Base-by-base conservation (phyloP, 2,113 vertebrate genomes). In the Onychostoma macrolepis region DNA sequence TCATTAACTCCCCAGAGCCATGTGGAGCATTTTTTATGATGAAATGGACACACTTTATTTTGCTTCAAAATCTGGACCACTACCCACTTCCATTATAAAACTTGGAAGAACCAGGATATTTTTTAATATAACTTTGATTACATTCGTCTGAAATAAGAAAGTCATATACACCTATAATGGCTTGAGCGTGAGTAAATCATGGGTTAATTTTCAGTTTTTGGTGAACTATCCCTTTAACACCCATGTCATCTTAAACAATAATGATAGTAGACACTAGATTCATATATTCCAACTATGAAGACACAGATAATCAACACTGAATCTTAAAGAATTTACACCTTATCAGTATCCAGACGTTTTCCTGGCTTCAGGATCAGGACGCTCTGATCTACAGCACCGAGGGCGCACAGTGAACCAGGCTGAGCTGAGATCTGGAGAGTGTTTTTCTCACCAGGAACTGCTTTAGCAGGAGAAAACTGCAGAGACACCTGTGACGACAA, bases 371-470 rank as follows among this genome's bases (percentile, higher is more conserved):
- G 48, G 72, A 98, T 93, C 36, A 96, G 93, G 36, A 97, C 90
- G 0, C 97, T 97, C 82, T 95, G 88, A 88, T 98, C 97, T 1
- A 98, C 91, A 0, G 93, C 96, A 0, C 94, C 94, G 65, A 98
- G 74, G 0, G 94, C 97, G 24, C 97, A 98, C 3, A 97, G 90
- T 15, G 97, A 98, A 24, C 93, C 85, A 12, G 96, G 93, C 4
- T 93, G 89, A 15, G 97, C 94, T 0, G 67, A 89, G 50, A 98
- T 17, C 10, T 38, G 90, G 80, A 98, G 89, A 19, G 0, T 88
- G 84, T 87, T 88, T 0, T 80, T 1, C 0, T 95, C 96, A 85
- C 95, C 96, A 1, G 97, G 97, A 43, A 97, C 94, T 13, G 90
- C 92, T 56, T 93, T 91, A 0, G 87, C 0, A 0, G 92, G 90